Evolutionary conservation across 2,113 vertebrate species (phyloP).

Genomic region (Calyptommatus sinebrachiatus): DNA sequence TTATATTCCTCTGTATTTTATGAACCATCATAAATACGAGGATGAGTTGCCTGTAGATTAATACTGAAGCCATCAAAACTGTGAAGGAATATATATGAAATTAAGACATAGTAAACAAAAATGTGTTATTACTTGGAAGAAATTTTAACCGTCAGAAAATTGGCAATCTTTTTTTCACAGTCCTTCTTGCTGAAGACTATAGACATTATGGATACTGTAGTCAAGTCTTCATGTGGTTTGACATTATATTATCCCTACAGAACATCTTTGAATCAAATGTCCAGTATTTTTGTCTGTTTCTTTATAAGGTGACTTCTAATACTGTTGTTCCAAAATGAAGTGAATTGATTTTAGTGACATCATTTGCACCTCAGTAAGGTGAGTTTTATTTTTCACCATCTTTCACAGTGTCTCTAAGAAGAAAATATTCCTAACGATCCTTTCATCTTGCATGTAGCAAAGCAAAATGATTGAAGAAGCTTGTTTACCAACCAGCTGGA

Average conservation of each 20-base stretch:
- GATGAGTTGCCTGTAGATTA: neutral
- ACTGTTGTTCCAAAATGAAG: neutral
- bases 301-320: neutral
- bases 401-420: neutral
- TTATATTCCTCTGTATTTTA: neutral
- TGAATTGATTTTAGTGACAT: neutral
- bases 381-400: neutral
- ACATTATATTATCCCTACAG: too few relatives aligned
- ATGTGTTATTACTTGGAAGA: too few relatives aligned
- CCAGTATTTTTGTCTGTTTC: neutral
- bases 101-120: too few relatives aligned
- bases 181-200: too few relatives aligned
- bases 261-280: neutral
- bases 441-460: neutral
- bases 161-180: too few relatives aligned
- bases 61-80: too few relatives aligned
- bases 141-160: too few relatives aligned
- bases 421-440: neutral
- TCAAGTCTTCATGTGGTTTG: too few relatives aligned
- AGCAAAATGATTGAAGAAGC: neutral
- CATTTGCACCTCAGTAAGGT: neutral
- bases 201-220: too few relatives aligned
- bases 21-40: neutral
- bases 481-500: neutral
- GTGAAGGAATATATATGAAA: too few relatives aligned